phyloP scores from a whole-genome alignment of 2,113 vertebrate species.

The Pyrgilauda ruficollis region DNA sequence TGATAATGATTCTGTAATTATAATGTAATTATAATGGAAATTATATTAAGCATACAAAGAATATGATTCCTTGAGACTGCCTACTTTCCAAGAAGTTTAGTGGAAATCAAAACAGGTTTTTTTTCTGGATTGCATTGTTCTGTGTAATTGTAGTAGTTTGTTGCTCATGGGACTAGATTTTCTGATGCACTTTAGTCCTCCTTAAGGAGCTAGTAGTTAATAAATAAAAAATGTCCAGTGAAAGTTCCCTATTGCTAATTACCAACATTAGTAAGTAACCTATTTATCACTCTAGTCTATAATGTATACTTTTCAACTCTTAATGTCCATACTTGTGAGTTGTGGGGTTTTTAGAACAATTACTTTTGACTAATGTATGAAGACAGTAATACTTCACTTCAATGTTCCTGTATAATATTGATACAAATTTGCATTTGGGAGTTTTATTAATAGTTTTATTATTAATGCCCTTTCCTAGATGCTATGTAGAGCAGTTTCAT shows the following conservation, averaged over 20 bases:
- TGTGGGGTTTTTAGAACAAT: background rate
- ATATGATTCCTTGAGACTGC: background rate
- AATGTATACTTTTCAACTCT: background rate
- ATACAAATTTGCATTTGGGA: background rate
- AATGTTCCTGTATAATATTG: background rate
- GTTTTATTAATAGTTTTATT: background rate
- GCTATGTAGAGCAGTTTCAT: background rate
- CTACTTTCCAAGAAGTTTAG: background rate
- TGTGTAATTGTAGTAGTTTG: background rate
- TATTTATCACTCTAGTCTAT: background rate
- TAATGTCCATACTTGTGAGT: background rate
- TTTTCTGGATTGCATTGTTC: background rate
- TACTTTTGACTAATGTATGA: background rate
- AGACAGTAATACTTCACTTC: background rate
- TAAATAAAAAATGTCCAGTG: background rate
- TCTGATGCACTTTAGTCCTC: background rate
- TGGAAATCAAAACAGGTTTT: background rate
- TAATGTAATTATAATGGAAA: background rate
- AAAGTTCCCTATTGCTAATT: background rate
- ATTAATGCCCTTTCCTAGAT: background rate
- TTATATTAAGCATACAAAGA: background rate
- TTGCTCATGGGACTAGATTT: background rate
- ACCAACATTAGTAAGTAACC: background rate
- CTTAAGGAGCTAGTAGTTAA: background rate
- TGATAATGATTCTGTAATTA: background rate